Evolutionary conservation across 2,113 vertebrate genomes (phyloP), one percentile per base, ranked within the genome.

Genomic region (Procavia capensis): DNA sequence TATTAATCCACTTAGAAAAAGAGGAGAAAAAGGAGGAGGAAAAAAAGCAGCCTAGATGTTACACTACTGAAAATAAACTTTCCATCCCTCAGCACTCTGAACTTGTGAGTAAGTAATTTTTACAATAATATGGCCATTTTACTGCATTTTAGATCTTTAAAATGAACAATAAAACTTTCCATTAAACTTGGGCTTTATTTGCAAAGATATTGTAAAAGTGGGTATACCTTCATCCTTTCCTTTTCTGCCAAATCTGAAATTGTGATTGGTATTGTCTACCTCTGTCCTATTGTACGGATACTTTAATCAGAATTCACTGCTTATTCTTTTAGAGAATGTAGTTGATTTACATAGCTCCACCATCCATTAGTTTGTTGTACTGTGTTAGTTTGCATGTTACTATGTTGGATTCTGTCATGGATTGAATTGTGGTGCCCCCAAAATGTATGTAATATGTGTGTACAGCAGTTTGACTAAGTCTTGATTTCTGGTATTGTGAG

Each of bases 141-240:
- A 96, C 94, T 68, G 27, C 34, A 36, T 31, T 86, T 96, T 47
- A 89, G 31, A 85, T 79, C 39, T 95, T 57, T 5, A 93, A 95
- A 72, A 76, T 92, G 59, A 95, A 85, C 81, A 81, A 20, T 82
- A 61, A 45, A 19, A 34, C 10, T 45, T 87, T 80, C 61, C 5
- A 39, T 47, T 94, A 88, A 63, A 9, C 0, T 95, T 91, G 64
- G 61, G 29, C 68, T 11, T 84, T 95, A 90, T 95, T 88, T 95
- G 45, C 11, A 54, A 74, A 39, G 43, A 3, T 79, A 74, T 1
- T 88, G n/a, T 2, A 88, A 91, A 75, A 86, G 1, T 41, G 39
- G 5, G 19, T 39, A 85, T 70, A 95, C 90, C 8, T 93, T 34
- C 39, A 27, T 82, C 75, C 68, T 91, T 89, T 96, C 78, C 2